Conservation (phyloP, 2,888 invertebrate genomes). For the Vannuccia rotundouncinata region DNA sequence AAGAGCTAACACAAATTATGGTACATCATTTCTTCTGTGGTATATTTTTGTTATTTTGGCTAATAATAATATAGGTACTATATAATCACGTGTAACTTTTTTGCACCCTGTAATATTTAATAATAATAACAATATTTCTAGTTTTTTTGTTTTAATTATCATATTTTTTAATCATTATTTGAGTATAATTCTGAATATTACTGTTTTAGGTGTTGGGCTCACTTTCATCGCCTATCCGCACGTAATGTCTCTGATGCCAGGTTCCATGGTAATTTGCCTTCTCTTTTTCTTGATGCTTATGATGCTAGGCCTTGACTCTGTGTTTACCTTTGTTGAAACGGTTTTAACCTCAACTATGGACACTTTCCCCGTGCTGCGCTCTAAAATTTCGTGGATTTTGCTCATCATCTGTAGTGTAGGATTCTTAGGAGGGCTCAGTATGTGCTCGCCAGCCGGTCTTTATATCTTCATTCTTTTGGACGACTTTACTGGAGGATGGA, state of each 20-base stretch:
- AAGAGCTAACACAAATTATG: too few species aligned
- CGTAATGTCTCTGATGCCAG: background rate
- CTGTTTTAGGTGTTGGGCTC: constrained; percentile 13
- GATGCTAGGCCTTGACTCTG: constrained; percentile 5
- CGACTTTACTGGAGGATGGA: constrained; percentile 51
- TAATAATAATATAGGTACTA: too few species aligned
- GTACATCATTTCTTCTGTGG: too few species aligned
- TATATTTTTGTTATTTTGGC: too few species aligned
- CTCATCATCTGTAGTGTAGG: background rate
- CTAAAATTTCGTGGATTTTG: background rate
- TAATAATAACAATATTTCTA: too few species aligned
- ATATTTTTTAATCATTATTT: too few species aligned
- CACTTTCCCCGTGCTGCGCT: background rate
- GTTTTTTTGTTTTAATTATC: too few species aligned
- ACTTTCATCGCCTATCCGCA: constrained; percentile 8
- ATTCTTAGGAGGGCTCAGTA: constrained; percentile 2
- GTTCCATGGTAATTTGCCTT: background rate
- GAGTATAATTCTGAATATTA: too few species aligned
- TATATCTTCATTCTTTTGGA: constrained; percentile 52
- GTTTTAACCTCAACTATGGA: background rate
- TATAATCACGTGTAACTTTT: too few species aligned
- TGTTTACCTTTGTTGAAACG: constrained; percentile 7
- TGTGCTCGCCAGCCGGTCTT: constrained; percentile 43
- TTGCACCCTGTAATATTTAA: too few species aligned
- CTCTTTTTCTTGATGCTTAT: constrained; percentile 28